These are phyloP conservation scores for Leptinotarsa juncta DNA, from an alignment of 2,888 invertebrate species.

Conservation along the genomic window DNA sequence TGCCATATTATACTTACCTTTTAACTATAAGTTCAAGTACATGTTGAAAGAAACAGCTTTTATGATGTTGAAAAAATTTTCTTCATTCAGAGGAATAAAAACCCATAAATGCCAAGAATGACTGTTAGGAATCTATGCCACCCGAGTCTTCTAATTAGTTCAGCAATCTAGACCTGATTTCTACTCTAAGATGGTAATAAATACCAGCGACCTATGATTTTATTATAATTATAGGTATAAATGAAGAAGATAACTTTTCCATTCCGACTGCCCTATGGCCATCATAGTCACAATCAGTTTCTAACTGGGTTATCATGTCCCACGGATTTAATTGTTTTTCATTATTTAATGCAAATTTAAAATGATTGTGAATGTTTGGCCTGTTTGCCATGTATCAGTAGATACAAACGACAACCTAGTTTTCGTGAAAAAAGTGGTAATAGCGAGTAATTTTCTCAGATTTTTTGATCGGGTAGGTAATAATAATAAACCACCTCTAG, in stretches of 20 bases:
- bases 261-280: constrained; percentile 5
- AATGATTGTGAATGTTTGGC: background rate
- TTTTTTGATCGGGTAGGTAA: background rate
- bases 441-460: background rate
- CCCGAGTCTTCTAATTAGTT: background rate
- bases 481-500: background rate
- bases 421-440: background rate
- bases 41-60: too few relatives aligned
- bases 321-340: constrained; percentile 19
- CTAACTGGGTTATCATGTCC: constrained; percentile 22
- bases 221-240: constrained; percentile 11
- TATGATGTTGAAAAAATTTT: too few relatives aligned
- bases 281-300: constrained; percentile 16
- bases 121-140: background rate
- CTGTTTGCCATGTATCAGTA: background rate
- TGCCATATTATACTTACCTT: too few relatives aligned
- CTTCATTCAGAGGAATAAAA: too few relatives aligned
- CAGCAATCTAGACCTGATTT: background rate
- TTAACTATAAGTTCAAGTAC: too few relatives aligned
- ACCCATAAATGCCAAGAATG: background rate
- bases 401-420: background rate
- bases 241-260: constrained; percentile 2
- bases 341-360: constrained; percentile 18
- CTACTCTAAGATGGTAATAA: background rate
- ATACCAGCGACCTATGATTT: background rate